Percentiles rank a stretch among this genome's conserved stretches.
Evolutionary conservation across 2,797 vertebrate genomes (phyloP).

Genomic region (Fratercula arctica): DNA sequence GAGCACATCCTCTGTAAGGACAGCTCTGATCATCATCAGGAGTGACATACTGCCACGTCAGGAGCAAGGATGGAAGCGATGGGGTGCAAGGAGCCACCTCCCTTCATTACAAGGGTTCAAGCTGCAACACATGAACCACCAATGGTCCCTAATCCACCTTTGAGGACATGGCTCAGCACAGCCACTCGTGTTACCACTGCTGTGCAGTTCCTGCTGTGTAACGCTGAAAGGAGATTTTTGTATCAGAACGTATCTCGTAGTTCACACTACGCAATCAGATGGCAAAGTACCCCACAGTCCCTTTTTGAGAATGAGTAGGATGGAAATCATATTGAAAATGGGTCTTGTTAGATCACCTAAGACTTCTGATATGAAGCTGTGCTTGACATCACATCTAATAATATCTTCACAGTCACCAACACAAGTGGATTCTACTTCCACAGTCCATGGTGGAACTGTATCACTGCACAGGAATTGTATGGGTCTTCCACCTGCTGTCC

Average conservation of each 20-base stretch:
- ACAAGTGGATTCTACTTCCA: background rate
- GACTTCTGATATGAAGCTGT: background rate
- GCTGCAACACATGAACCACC: background rate
- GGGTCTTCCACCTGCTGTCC: background rate
- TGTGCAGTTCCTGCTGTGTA: background rate
- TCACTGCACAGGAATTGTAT: background rate
- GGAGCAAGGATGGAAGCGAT: background rate
- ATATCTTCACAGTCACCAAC: background rate
- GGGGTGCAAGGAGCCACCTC: background rate
- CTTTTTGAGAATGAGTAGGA: background rate
- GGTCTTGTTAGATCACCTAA: background rate
- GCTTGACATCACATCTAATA: background rate
- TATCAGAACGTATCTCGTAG: background rate
- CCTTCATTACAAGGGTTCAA: background rate
- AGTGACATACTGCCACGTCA: background rate
- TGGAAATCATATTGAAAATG: background rate
- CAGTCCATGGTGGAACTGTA: background rate
- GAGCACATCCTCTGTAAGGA: background rate
- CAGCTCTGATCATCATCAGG: background rate
- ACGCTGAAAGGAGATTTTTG: background rate
- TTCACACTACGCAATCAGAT: background rate
- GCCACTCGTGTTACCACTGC: too few species aligned
- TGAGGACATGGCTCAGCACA: background rate
- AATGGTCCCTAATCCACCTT: background rate
- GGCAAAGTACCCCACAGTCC: background rate